Percentiles rank a stretch among this genome's conserved stretches.
These are phyloP conservation scores for Eupithecia inturbata DNA, from an alignment of 2,888 invertebrate genomes.

Conservation along the genomic window DNA sequence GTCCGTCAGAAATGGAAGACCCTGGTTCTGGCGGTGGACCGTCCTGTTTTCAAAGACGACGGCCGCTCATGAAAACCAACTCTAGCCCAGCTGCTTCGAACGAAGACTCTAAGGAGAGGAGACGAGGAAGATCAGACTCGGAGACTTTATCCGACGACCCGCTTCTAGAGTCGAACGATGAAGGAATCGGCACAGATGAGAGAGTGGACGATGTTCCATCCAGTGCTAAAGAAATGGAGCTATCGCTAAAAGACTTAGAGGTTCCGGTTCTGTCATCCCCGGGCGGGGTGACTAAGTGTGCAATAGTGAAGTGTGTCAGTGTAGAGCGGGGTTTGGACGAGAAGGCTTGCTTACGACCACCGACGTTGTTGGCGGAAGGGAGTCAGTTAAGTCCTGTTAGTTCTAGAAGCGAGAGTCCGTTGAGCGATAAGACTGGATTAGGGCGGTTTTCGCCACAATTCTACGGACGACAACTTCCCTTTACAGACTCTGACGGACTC, in stretches of 20 bases:
- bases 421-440: conserved; percentile 88
- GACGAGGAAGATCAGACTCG: conserved; percentile 88
- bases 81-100: conserved; percentile 77
- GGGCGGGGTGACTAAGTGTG: conserved; percentile 79
- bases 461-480: conserved; percentile 88
- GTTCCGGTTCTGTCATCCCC: conserved; percentile 78
- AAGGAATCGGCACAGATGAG: conserved; percentile 91
- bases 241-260: conserved; percentile 77
- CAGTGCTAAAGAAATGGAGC: conserved; percentile 86
- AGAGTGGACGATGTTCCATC: conserved; percentile 89
- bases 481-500: conserved; percentile 91
- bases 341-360: conserved; percentile 72
- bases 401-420: conserved; percentile 90
- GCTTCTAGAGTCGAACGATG: conserved; percentile 88
- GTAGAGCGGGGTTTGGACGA: conserved; percentile 82
- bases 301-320: conserved; percentile 83
- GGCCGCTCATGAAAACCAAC: conserved; percentile 86
- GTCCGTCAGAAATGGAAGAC: conserved; percentile 90
- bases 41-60: conserved; percentile 83
- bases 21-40: conserved; percentile 85
- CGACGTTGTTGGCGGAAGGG: conserved; percentile 83
- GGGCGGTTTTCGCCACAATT: conserved; percentile 89
- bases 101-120: conserved; percentile 77
- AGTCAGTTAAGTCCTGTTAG: conserved; percentile 89
- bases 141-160: conserved; percentile 90